Conservation (phyloP, 2,797 vertebrate species). For the Syndactyla subalaris region DNA sequence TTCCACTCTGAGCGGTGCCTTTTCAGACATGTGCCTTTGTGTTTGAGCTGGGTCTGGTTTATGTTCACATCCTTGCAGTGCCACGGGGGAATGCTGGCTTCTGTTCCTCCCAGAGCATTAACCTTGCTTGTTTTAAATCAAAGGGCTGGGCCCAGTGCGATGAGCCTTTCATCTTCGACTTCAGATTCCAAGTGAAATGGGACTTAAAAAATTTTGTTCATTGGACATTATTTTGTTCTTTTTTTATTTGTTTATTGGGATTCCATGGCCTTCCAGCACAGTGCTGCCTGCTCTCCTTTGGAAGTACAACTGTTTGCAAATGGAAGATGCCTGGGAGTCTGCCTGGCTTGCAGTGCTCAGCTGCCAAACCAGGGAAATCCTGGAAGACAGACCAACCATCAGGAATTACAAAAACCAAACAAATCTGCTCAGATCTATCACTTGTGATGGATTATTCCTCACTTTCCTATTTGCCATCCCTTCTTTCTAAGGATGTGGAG, state of each 20-base stretch:
- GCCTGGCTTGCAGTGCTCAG: background rate
- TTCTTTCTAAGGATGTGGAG: background rate
- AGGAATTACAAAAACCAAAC: background rate
- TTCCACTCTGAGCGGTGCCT: accelerated
- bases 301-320: background rate
- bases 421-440: background rate
- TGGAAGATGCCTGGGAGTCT: background rate
- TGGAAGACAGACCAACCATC: background rate
- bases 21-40: background rate
- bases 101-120: background rate
- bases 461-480: background rate
- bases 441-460: background rate
- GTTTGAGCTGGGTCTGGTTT: background rate
- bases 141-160: background rate
- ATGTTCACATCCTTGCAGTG: accelerated
- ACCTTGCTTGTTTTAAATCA: background rate
- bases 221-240: background rate
- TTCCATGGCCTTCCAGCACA: background rate
- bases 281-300: accelerated
- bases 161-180: background rate
- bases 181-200: background rate
- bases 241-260: background rate
- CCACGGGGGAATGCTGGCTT: background rate
- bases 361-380: background rate
- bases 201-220: background rate